phyloP scores from a whole-genome alignment of 2,797 vertebrate genomes.

The Girardinus metallicus region DNA sequence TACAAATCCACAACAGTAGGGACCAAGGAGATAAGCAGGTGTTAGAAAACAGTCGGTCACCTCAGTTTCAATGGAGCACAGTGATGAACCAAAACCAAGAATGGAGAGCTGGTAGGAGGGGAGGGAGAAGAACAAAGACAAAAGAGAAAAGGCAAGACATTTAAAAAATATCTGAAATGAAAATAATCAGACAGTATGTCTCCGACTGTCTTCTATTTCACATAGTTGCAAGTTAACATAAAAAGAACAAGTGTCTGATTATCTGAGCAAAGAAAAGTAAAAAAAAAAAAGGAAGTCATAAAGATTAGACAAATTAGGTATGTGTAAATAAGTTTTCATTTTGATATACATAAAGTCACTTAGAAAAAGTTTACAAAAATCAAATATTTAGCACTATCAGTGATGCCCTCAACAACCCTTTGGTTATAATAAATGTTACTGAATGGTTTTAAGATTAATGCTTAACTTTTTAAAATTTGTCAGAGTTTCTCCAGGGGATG shows the following conservation, averaged over 20 bases:
- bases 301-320: not conserved
- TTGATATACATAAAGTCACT: not conserved
- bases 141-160: conserved; percentile 54
- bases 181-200: conserved; percentile 21
- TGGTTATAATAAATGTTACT: not conserved
- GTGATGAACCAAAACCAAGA: conserved; percentile 54
- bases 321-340: not conserved
- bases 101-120: conserved; percentile 53
- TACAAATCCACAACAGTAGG: conserved; percentile 77
- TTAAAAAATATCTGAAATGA: conserved; percentile 36
- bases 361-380: not conserved
- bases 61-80: conserved; percentile 77
- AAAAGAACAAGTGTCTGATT: not conserved
- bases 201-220: conserved; percentile 1
- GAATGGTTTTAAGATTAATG: not conserved
- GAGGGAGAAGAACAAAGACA: conserved; percentile 45
- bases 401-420: not conserved
- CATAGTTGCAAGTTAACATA: not conserved
- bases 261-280: conserved; percentile 7
- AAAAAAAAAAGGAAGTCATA: not conserved
- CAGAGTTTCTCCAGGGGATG: not conserved
- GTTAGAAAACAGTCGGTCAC: conserved; percentile 84
- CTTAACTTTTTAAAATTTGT: not conserved
- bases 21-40: conserved; percentile 83
- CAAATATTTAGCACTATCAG: not conserved